Percentiles rank a stretch among this genome's conserved stretches.
phyloP scores from a whole-genome alignment of 2,888 invertebrate species.

The Antheraea yamamai region DNA sequence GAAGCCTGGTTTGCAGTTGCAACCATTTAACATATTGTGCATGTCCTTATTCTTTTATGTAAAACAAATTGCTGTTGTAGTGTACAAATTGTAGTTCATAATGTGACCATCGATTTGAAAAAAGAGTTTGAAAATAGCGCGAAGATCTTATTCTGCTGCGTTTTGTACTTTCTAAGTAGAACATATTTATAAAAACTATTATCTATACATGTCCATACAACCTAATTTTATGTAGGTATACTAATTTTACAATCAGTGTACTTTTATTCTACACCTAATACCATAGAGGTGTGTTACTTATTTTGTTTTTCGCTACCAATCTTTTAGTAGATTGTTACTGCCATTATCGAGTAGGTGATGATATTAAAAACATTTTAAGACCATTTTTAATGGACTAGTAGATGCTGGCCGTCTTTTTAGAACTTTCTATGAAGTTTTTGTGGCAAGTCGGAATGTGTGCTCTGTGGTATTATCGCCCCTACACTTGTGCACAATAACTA shows the following conservation, averaged over 20 bases:
- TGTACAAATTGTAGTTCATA: not conserved
- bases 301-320: too few species aligned
- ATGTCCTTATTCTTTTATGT: not conserved
- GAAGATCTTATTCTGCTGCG: not conserved
- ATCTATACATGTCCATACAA: not conserved
- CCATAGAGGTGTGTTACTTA: too few species aligned
- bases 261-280: not conserved
- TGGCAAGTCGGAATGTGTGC: too few species aligned
- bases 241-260: not conserved
- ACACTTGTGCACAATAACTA: too few species aligned
- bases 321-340: too few species aligned
- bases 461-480: too few species aligned
- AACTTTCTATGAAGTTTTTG: too few species aligned
- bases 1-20: constrained; percentile 23
- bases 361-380: too few species aligned
- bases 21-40: not conserved
- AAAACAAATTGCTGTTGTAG: not conserved
- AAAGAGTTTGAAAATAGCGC: not conserved
- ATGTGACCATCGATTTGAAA: not conserved
- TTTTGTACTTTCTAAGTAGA: not conserved
- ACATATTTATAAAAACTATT: not conserved
- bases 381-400: too few species aligned
- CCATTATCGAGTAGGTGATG: too few species aligned
- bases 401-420: too few species aligned
- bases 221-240: not conserved